These are phyloP conservation scores for Anas platyrhynchos DNA, from an alignment of 2,113 vertebrate species.

Conservation along the genomic window DNA sequence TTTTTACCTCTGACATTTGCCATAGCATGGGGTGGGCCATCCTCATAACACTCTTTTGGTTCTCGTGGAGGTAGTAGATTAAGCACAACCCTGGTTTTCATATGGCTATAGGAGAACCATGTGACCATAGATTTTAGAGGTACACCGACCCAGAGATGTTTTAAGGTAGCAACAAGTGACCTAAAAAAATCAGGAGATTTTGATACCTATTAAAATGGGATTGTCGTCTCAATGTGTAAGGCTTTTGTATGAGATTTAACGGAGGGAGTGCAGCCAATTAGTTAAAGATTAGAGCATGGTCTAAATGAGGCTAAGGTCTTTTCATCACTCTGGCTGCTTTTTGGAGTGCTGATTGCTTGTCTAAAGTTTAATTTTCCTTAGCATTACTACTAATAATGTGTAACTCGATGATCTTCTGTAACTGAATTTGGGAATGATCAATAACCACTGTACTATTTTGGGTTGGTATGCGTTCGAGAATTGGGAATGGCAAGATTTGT, in stretches of 20 bases:
- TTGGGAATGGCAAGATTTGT: neutral
- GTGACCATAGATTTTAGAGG: neutral
- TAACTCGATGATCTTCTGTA: neutral
- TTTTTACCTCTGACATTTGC: neutral
- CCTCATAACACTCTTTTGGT: neutral
- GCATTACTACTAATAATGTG: neutral
- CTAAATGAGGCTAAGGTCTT: neutral
- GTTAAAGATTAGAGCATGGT: constrained; percentile 12
- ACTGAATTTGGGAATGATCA: neutral
- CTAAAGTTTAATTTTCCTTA: neutral
- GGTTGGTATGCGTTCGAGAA: neutral
- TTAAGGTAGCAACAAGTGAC: neutral
- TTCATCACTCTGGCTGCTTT: neutral
- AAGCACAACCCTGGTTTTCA: neutral
- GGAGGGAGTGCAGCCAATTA: neutral
- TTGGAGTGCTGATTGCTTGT: neutral
- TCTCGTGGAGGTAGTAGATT: neutral
- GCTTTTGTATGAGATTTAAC: constrained; percentile 31
- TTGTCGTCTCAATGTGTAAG: neutral
- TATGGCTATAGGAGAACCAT: neutral
- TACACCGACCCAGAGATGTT: neutral
- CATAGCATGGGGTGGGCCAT: neutral
- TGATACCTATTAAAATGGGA: constrained; percentile 15
- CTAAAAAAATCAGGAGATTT: neutral
- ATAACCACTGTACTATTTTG: neutral